Evolutionary conservation across 2,888 invertebrate species (phyloP).

Genomic region (Perizoma flavofasciatum): DNA sequence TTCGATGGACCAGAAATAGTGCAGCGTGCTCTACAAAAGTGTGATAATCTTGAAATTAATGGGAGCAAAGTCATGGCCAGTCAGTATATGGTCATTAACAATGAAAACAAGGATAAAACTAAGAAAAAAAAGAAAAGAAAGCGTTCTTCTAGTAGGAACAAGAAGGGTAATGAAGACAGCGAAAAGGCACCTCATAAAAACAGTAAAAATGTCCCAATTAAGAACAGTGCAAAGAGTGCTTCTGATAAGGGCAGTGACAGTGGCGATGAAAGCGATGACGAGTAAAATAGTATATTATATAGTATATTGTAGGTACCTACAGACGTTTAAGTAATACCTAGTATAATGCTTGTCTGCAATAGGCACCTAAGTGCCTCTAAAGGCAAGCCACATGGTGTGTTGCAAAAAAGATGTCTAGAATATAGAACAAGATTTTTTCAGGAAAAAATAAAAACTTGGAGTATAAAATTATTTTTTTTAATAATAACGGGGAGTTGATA

Average conservation of each 20-base stretch:
- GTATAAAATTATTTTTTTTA: no score
- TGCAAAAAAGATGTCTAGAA: no score
- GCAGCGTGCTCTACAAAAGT: slow-evolving; percentile 54
- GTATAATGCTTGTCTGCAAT: no score
- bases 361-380: no score
- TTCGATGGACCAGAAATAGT: slow-evolving; percentile 67
- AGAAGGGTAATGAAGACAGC: background rate
- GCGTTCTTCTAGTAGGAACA: background rate
- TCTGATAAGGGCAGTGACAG: slow-evolving; percentile 39
- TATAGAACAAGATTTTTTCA: no score
- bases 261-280: slow-evolving; percentile 36
- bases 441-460: no score
- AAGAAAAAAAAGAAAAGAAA: slow-evolving; percentile 10
- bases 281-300: background rate
- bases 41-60: slow-evolving; percentile 52
- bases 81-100: slow-evolving; percentile 46
- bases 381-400: no score
- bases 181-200: background rate
- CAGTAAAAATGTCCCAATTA: no score
- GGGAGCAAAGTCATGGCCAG: slow-evolving; percentile 62
- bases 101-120: slow-evolving; percentile 43
- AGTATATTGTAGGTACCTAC: no score
- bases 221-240: no score
- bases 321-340: no score
- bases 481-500: no score